Evolutionary conservation across 2,888 invertebrate species (phyloP), one percentile per base, ranked within the genome.

Genomic region (Stenolophus ochropezus): DNA sequence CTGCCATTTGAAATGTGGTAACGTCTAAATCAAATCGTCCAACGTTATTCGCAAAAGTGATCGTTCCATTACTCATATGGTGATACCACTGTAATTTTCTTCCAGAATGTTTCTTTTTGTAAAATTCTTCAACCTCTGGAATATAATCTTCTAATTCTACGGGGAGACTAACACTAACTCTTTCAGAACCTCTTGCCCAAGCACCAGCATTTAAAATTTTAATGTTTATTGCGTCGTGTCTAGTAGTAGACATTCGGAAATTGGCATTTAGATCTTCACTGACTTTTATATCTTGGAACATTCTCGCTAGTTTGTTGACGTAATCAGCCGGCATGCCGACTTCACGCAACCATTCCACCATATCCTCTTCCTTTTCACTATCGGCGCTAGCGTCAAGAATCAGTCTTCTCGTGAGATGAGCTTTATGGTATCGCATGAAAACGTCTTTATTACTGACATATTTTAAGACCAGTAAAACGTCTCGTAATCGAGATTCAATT

Each of bases 251-350:
- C 83, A 94, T 94, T 86, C 97, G 93, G 89, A 99, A 99, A 87
- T 97, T 96, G 85, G 94, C 93, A 90, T 98, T 98, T 82, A 99
- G 92, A 91, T 99, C 99, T 90, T 98, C 97, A 88, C 98, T 98
- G 76, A 92, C 97, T 92, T 99, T 99, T 85, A 99, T 97, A 89
- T 99, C 99, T 91, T 97, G 97, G 89, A 97, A 97, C 99, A 99
- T 99, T 84, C 99, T 92, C 5, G 97, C 98, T 86, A 99, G 90
- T 90, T 99, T 98, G 91, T 98, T 99, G 16, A 99, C 98, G 91
- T 97, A 98, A 90, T 99, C 99, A 0, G 99, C 98, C 1, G 99
- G 99, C 99, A 99, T 99, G 27, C 99, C 99, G 14, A 98, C 97
- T 90, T 99, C 98, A 85, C 98, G 91, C 71, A 96, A 92, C 97